Evolutionary conservation across 2,888 invertebrate genomes (phyloP).

Genomic region (Ramazzottius varieornatus): DNA sequence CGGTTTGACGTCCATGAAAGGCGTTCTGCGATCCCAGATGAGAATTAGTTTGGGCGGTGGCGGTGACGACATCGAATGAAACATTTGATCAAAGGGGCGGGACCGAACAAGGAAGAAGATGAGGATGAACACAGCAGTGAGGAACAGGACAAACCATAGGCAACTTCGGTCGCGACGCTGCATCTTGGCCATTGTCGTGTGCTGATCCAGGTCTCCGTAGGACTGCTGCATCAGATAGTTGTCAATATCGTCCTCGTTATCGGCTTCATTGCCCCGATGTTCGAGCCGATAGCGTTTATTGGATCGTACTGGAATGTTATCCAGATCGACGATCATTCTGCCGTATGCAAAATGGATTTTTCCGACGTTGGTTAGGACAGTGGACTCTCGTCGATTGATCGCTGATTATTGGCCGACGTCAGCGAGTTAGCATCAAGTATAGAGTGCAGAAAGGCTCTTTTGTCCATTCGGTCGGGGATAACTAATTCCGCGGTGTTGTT

Average conservation of each 20-base stretch:
- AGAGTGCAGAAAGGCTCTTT: too few species aligned
- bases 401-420: too few species aligned
- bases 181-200: too few species aligned
- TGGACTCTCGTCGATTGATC: too few species aligned
- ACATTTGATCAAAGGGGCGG: not conserved
- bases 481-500: too few species aligned
- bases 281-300: not conserved
- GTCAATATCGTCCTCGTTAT: not conserved
- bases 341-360: too few species aligned
- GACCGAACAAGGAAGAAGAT: not conserved
- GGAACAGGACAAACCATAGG: not conserved
- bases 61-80: not conserved
- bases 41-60: not conserved
- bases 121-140: not conserved
- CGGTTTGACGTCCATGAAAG: not conserved
- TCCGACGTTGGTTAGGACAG: too few species aligned
- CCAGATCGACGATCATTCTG: too few species aligned
- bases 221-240: not conserved
- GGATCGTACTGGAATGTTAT: too few species aligned
- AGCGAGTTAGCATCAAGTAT: too few species aligned
- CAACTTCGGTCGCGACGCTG: not conserved
- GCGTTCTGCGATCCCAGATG: not conserved
- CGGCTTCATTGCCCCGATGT: not conserved
- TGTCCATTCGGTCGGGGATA: too few species aligned
- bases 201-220: too few species aligned